Base-by-base conservation (phyloP, 2,797 vertebrate species). In the Okamejei kenojei region DNA sequence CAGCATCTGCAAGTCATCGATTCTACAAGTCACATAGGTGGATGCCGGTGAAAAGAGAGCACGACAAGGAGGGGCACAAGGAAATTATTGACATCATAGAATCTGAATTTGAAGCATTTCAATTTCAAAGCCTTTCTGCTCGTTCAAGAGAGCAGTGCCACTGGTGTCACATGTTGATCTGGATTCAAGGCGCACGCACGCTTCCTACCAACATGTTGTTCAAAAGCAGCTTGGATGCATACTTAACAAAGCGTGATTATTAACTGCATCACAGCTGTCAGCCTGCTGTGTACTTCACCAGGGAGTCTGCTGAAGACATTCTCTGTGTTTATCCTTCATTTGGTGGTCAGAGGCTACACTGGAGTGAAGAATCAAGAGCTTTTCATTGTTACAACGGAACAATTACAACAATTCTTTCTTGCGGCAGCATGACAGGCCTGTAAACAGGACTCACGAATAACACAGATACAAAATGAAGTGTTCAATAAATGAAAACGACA, bases 231-330 rank as follows among this genome's bases (percentile, higher is more conserved):
- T 92, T 92, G 90, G 71, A 92, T 58, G 71, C 90, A 35, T 92
- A 76, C 90, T 76, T 92, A 92, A 76, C 13, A 45, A 74, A 92
- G 90, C 71, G 54, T 92, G 90, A 54, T 54, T 74, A 74, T 92
- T 71, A 76, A 54, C 90, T 92, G 38, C 71, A 58, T 92, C 90
- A 92, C 71, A 92, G 71, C 26, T 92, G 71, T 76, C 90, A 76
- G 38, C 90, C 68, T 45, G 32, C 26, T 38, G 68, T 92, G 35
- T 58, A 29, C n/a, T 73, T 21, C 71, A 74, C 35, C 54, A 71
- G 26, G 54, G 35, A 73, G 7, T 29, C 71, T 29, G 71, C 90
- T 88, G 29, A 65, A 92, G 71, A 88, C 74, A 92, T 54, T 76
- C 68, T 92, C 68, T 74, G 73, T 32, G 58, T 65, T 29, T 73